Evolutionary conservation across 1,140 invertebrate species (phyloP), one percentile per base, ranked within the genome.

Genomic region (Metopolophium dirhodum): DNA sequence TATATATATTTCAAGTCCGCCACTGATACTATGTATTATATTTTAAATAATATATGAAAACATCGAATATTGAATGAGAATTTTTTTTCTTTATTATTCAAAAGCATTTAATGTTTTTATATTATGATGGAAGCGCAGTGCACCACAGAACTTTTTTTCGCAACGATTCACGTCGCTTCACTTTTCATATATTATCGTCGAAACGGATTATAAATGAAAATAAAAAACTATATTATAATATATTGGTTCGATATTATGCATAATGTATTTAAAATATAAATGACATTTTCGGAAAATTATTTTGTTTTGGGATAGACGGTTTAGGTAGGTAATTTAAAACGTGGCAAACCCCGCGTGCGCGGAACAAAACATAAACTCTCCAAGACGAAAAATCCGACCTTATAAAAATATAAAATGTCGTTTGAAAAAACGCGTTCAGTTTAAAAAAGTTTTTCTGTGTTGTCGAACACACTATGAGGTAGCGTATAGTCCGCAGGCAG

Each of bases 71-170:
- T n/a, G 30, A 77, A 77, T n/a, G 30, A 77, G 14, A 20, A 35
- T 30, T 30, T n/a, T n/a, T 77, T 77, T 77, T 61, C 14, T 7
- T n/a, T 20, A 77, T 77, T 18, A n/a, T 77, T 77, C n/a, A 77
- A 77, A 77, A 77, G 61, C 61, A 77, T 77, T 77, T 77, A 77
- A 77, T 77, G 61, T n/a, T 77, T n/a, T 77, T 77, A 35, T n/a
- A n/a, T 18, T 18, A 18, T 18, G 30, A 7, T 77, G 9, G 30
- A 77, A n/a, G 61, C n/a, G 18, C 61, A 77, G 30, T 77, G 1
- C 61, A 77, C 14, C 61, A n/a, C 61, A 18, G n/a, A 77, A 77
- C 61, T 77, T 77, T 77, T 61, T 77, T 77, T 77, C 61, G 14
- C 18, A 20, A 14, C 61, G 18, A n/a, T n/a, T 0, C 61, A 7